Base-by-base conservation (phyloP, 1,140 invertebrate species). In the Archivesica marissinica region DNA sequence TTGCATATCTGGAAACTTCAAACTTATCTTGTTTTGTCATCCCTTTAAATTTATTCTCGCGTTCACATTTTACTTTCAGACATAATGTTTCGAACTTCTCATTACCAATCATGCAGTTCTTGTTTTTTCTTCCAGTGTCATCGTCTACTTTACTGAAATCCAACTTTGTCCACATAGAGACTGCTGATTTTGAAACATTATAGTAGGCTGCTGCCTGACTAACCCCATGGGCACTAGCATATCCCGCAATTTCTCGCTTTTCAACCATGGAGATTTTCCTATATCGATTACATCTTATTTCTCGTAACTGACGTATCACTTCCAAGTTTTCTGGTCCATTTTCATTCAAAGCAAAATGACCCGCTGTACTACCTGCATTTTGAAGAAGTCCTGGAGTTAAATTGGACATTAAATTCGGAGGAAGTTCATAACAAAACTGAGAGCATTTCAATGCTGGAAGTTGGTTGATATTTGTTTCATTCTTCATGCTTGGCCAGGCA, bases 111-210 rank as follows among this genome's bases (percentile, higher is more conserved):
- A 84, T 75, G 44, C 81, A 84, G 33, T 84, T 76, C 33, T 52
- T 61, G 25, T 61, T 84, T 23, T 47, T 35, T 20, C 33, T 75
- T 9, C 6, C 2, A 30, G 25, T 9, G 2, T 64, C 59, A 17
- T 76, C 72, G 39, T 84, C 81, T 2, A 61, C 52, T 17, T 64
- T 33, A 50, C 44, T 61, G 17, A 84, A 84, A 33, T 84, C 81
- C 33, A 52, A 23, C 35, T 70, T 75, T 33, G 70, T 84, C 81
- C 81, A 84, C 81, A 84, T 84, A 13, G 81, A 84, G 17, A 84
- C 81, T 25, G 81, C 70, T n/a, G 81, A 84, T 33, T 84, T 84
- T n/a, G 81, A 84, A 7, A 84, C 81, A 52, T 66, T 66, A 28
- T 35, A 84, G 52, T 39, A 61, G 11, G 52, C 30, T 9, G 81